Conservation (phyloP, 2,888 invertebrate species). For the Hypena proboscidalis region DNA sequence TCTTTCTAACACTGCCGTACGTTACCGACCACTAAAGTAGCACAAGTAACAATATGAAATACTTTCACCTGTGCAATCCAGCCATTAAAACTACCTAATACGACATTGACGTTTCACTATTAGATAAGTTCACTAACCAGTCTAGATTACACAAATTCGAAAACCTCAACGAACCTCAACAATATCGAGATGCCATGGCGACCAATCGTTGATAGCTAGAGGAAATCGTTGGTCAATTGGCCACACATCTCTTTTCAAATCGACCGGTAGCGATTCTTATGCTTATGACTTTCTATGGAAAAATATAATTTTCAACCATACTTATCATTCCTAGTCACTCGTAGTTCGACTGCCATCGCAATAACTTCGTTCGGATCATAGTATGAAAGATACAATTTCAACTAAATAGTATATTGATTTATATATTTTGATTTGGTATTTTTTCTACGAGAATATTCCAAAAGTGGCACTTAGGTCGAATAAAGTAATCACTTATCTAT, state of each 20-base stretch:
- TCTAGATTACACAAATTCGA: constrained; percentile 18
- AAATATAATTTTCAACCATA: constrained; percentile 7
- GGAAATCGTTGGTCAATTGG: constrained; percentile 5
- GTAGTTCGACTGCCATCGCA: constrained; percentile 1
- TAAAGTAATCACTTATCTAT: constrained; percentile 44
- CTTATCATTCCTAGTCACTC: neutral
- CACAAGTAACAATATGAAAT: constrained; percentile 5
- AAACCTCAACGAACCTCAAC: constrained; percentile 2
- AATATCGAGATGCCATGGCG: constrained; percentile 1
- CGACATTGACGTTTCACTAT: constrained; percentile 12
- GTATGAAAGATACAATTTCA: constrained; percentile 13
- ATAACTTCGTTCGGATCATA: constrained; percentile 8
- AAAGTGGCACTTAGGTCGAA: constrained; percentile 60
- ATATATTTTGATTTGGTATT: constrained; percentile 35
- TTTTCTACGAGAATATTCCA: constrained; percentile 44
- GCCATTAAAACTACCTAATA: constrained; percentile 16
- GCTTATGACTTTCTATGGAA: constrained; percentile 6
- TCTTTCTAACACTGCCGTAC: constrained; percentile 1
- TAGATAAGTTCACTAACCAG: constrained; percentile 35
- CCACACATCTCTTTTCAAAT: neutral
- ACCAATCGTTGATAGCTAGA: neutral
- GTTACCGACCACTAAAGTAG: constrained; percentile 4
- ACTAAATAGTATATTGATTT: constrained; percentile 14
- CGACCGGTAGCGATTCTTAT: neutral
- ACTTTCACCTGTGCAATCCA: constrained; percentile 14